Evolutionary conservation across 2,797 vertebrate species (phyloP).

Genomic region (Kryptolebias ocellatus): DNA sequence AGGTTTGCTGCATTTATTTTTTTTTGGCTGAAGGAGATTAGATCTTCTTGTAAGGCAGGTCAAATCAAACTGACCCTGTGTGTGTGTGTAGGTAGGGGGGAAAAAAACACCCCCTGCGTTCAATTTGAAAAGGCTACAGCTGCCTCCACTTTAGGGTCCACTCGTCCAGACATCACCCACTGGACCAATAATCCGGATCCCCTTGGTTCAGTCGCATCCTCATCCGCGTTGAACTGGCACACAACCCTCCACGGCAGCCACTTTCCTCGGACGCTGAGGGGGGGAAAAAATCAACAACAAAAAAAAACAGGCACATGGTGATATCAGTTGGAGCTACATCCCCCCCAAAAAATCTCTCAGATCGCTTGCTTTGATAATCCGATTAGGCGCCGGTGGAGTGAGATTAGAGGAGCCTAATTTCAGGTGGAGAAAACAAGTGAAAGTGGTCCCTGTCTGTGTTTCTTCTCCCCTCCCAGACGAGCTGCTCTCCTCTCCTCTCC

Average conservation of each 20-base stretch:
- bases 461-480: conserved; percentile 6
- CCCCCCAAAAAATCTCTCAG: conserved; percentile 18
- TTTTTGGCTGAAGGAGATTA: not conserved
- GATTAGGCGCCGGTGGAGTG: conserved; percentile 15
- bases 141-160: conserved; percentile 18
- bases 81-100: too few relatives aligned
- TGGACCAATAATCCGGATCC: conserved; percentile 39
- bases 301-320: not conserved
- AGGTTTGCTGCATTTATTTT: conserved; percentile 17
- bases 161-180: conserved; percentile 38
- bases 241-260: conserved; percentile 10
- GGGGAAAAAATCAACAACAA: not conserved
- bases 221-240: conserved; percentile 12
- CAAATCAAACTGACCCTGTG: too few relatives aligned
- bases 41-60: conserved; percentile 4
- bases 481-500: conserved; percentile 42
- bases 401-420: not conserved
- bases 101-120: not conserved
- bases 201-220: conserved; percentile 47
- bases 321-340: conserved; percentile 28
- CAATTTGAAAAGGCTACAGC: conserved; percentile 8
- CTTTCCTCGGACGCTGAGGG: not conserved
- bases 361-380: conserved; percentile 32
- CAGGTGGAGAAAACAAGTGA: conserved; percentile 60
- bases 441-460: conserved; percentile 50